phyloP scores from a whole-genome alignment of 1,140 invertebrate genomes.

The Phymastichus coffea region DNA sequence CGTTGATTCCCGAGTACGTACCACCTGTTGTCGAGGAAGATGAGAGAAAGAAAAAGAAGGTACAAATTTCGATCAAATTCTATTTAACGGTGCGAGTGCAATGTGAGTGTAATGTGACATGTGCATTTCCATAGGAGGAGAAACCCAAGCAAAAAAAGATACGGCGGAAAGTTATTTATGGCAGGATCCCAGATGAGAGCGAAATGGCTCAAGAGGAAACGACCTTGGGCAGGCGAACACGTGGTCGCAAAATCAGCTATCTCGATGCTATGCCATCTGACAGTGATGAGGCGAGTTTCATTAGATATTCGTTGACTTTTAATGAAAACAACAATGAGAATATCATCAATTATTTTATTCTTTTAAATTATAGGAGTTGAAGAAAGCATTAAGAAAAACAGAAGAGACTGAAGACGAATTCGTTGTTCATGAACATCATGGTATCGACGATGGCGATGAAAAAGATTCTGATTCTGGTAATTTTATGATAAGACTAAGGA shows the following conservation, averaged over 20 bases:
- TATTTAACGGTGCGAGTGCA: too few species aligned
- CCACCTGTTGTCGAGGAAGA: conserved; percentile 16
- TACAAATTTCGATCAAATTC: neutral
- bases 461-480: conserved; percentile 55
- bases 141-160: conserved; percentile 46
- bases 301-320: neutral
- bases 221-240: conserved; percentile 58
- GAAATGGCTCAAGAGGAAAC: conserved; percentile 50
- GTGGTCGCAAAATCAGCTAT: conserved; percentile 72
- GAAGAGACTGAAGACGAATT: conserved; percentile 62
- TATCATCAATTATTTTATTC: conserved; percentile 7
- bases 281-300: conserved; percentile 64
- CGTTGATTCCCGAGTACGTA: too few species aligned
- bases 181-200: conserved; percentile 58
- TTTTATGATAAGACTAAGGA: too few species aligned
- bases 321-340: neutral
- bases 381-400: conserved; percentile 52
- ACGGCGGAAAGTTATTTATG: conserved; percentile 58
- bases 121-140: conserved; percentile 43
- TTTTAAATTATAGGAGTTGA: conserved; percentile 49
- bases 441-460: conserved; percentile 57
- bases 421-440: conserved; percentile 55
- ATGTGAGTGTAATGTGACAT: too few species aligned
- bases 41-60: conserved; percentile 19
- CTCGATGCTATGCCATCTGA: conserved; percentile 66